Evolutionary conservation across 2,797 vertebrate species (phyloP).

Genomic region (Bufotes viridis): DNA sequence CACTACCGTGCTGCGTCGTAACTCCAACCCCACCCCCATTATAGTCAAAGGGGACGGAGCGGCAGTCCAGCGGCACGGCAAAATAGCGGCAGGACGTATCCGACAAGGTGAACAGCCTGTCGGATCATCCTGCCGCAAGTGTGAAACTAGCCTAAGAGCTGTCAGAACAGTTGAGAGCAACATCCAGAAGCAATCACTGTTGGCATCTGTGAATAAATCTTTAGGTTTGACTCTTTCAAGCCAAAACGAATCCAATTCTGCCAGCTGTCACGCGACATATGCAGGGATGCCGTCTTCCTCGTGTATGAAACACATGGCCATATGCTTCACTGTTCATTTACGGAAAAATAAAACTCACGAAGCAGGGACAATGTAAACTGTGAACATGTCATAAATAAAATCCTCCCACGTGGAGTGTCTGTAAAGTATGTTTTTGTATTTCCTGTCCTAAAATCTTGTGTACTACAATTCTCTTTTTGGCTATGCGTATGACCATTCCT

Average conservation of each 20-base stretch:
- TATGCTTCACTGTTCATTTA: neutral
- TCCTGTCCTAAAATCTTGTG: neutral
- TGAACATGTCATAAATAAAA: neutral
- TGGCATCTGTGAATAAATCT: neutral
- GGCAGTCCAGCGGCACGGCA: too few species aligned
- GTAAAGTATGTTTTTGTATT: neutral
- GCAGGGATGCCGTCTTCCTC: neutral
- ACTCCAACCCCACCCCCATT: too few species aligned
- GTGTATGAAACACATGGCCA: neutral
- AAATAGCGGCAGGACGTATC: too few species aligned
- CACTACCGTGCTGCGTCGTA: too few species aligned
- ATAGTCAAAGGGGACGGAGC: too few species aligned
- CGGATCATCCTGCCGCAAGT: too few species aligned
- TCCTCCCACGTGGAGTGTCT: neutral
- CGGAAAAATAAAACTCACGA: neutral
- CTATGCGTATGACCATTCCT: neutral
- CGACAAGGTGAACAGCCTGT: too few species aligned
- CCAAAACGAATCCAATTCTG: neutral
- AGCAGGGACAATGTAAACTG: slow-evolving; percentile 1
- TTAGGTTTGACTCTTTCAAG: neutral
- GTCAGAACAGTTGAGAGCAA: neutral
- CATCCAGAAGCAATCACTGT: neutral
- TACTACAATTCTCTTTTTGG: neutral
- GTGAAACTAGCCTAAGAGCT: too few species aligned
- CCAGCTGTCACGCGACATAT: slow-evolving; percentile 7